Conservation (phyloP, 2,797 vertebrate species). For the Alectoris magna region DNA sequence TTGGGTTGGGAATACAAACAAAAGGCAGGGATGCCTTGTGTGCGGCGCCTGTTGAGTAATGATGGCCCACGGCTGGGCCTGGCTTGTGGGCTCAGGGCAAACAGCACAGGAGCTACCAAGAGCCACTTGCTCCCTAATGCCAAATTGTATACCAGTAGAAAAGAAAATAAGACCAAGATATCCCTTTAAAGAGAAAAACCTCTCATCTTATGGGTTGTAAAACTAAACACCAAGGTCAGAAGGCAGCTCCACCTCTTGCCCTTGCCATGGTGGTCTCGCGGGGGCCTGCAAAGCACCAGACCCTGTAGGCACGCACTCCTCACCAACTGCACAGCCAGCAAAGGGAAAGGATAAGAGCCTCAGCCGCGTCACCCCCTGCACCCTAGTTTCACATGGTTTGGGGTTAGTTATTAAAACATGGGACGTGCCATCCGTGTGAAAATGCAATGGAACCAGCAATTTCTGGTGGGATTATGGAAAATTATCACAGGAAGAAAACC, state of each 20-base stretch:
- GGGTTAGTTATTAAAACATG: neutral
- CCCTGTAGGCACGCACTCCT: neutral
- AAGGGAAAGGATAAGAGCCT: accelerated
- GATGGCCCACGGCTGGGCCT: neutral
- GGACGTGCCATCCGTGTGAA: neutral
- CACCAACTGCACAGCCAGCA: neutral
- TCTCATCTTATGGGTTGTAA: neutral
- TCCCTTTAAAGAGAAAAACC: neutral
- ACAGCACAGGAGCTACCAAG: neutral
- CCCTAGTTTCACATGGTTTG: neutral
- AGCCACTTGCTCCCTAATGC: neutral
- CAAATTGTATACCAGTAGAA: neutral
- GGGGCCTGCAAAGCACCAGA: too few species aligned
- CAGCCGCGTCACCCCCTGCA: neutral
- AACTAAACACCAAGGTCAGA: neutral
- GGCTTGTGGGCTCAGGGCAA: neutral
- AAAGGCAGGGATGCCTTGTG: neutral
- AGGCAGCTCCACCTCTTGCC: neutral
- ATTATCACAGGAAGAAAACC: neutral
- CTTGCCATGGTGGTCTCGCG: accelerated
- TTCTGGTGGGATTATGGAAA: neutral
- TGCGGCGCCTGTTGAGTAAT: accelerated
- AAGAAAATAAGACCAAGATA: neutral
- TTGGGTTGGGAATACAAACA: slow-evolving; percentile 31
- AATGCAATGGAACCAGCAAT: neutral